phyloP scores from a whole-genome alignment of 2,113 vertebrate species.

The Pitta sordida region DNA sequence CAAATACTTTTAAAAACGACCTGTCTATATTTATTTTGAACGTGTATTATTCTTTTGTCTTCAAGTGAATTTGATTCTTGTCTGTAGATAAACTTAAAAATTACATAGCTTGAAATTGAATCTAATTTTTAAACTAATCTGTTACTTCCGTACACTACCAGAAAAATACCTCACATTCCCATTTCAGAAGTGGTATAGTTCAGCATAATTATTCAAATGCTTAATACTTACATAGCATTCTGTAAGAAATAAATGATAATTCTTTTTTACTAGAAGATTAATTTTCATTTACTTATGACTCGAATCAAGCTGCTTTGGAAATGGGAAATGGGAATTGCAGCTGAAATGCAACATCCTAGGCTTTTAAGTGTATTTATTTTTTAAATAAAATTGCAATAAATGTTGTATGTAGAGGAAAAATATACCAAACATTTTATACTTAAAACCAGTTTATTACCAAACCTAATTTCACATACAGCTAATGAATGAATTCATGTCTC shows the following conservation, averaged over 20 bases:
- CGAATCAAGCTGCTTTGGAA: not conserved
- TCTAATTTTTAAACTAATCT: not conserved
- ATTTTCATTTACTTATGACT: not conserved
- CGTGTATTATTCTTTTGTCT: not conserved
- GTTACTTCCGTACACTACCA: not conserved
- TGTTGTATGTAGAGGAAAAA: not conserved
- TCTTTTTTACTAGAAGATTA: conserved; percentile 5
- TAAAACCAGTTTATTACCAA: not conserved
- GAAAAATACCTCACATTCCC: not conserved
- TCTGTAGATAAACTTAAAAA: not conserved
- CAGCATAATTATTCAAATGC: not conserved
- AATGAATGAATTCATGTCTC: conserved; percentile 27
- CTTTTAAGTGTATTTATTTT: not conserved
- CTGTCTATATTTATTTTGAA: not conserved
- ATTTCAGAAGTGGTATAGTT: not conserved
- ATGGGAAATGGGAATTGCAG: not conserved
- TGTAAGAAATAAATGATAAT: not conserved
- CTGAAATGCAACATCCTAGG: not conserved
- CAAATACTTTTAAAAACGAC: not conserved
- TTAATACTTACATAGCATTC: not conserved
- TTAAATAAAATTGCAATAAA: not conserved
- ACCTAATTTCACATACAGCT: not conserved
- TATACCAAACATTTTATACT: not conserved
- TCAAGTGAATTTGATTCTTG: not conserved
- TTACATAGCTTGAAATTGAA: not conserved